Evolutionary conservation across 2,888 invertebrate species (phyloP).

Genomic region (Cactoblastis cactorum): DNA sequence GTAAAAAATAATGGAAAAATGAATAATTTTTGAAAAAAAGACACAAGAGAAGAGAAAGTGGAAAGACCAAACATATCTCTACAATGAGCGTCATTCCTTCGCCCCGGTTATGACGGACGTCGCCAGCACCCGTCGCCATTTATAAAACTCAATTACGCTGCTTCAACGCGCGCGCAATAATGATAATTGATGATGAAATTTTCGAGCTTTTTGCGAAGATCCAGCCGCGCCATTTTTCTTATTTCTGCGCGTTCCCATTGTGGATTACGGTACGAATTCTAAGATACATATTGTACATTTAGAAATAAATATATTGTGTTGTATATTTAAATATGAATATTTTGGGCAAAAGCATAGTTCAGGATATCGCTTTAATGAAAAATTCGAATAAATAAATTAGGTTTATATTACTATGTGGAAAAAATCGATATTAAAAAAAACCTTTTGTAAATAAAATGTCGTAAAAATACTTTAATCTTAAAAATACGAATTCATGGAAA

Average conservation of each 20-base stretch:
- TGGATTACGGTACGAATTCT: conserved; percentile 25
- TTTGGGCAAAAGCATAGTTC: too few relatives aligned
- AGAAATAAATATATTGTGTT: too few relatives aligned
- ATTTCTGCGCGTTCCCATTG: conserved; percentile 43
- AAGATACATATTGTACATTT: conserved; percentile 1
- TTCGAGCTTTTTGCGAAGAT: conserved; percentile 77
- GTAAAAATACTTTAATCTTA: too few relatives aligned
- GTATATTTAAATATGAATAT: too few relatives aligned
- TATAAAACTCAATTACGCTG: conserved; percentile 77
- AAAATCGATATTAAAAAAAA: too few relatives aligned
- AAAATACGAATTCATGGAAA: too few relatives aligned
- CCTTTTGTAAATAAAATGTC: too few relatives aligned
- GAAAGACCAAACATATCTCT: neutral
- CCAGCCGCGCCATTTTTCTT: conserved; percentile 70
- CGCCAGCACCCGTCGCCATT: conserved; percentile 59
- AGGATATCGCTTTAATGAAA: too few relatives aligned
- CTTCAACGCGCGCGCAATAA: conserved; percentile 58
- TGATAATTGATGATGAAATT: conserved; percentile 79
- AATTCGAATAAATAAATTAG: too few relatives aligned
- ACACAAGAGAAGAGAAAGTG: neutral
- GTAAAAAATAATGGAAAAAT: neutral
- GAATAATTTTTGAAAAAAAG: neutral
- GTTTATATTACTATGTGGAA: too few relatives aligned
- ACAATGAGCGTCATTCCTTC: conserved; percentile 3
- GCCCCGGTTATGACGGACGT: conserved; percentile 44